A percentile compares a stretch with the other conserved stretches of the same genome.
Conservation (phyloP, 2,888 invertebrate genomes). For the Protodeltote pygarga region DNA sequence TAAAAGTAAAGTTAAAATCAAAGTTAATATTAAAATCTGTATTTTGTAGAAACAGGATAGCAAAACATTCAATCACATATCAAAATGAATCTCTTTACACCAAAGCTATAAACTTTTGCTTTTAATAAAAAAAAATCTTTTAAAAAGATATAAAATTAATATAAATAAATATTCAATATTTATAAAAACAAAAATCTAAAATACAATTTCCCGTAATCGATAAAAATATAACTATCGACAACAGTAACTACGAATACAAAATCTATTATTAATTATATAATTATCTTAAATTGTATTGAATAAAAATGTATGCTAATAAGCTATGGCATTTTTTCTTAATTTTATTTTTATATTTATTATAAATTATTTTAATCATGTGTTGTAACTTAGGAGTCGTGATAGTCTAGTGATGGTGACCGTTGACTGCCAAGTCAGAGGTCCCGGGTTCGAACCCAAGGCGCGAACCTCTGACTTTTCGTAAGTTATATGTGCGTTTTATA, state of each 20-base stretch:
- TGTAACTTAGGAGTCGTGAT: not conserved
- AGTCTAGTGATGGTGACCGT: no score
- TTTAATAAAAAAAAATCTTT: no score
- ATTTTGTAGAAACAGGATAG: no score
- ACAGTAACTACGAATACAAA: constrained; percentile 13
- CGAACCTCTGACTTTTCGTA: no score
- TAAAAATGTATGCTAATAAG: constrained; percentile 15
- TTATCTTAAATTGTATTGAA: constrained; percentile 24
- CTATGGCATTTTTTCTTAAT: constrained; percentile 23
- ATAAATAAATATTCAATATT: not conserved
- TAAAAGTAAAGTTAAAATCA: no score
- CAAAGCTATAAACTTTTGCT: no score
- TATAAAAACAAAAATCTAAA: not conserved
- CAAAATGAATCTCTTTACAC: no score
- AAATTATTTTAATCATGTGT: constrained; percentile 10
- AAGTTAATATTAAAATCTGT: no score
- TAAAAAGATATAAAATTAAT: not conserved
- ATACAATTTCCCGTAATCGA: not conserved
- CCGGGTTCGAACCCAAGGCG: no score
- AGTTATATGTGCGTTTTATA: no score
- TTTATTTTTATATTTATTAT: constrained; percentile 15
- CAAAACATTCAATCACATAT: no score
- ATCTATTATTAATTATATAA: constrained; percentile 2
- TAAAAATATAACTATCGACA: not conserved
- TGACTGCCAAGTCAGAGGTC: no score